These are phyloP conservation scores for Apodemus agrarius DNA, from an alignment of 2,797 vertebrate genomes.

Conservation along the genomic window DNA sequence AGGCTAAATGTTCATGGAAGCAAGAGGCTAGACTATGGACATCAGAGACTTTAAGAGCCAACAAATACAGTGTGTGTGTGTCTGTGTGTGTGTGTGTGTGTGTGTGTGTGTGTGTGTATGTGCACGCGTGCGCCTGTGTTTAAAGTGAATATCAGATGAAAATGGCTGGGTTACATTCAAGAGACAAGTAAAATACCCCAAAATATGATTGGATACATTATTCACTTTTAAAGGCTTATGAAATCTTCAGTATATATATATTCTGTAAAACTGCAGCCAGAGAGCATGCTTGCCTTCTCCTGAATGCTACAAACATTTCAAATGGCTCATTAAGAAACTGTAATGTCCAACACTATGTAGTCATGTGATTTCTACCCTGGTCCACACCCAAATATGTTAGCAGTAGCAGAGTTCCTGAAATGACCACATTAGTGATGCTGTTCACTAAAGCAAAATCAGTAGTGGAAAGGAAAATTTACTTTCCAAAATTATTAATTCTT, in stretches of 20 bases:
- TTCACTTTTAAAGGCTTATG: not conserved
- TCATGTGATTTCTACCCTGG: not conserved
- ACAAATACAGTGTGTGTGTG: not conserved
- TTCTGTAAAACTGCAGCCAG: not conserved
- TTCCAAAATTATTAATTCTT: not conserved
- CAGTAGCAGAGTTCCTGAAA: not conserved
- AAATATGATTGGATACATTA: not conserved
- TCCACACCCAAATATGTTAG: not conserved
- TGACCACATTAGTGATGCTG: not conserved
- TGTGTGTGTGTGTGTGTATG: too few species aligned
- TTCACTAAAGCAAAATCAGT: not conserved
- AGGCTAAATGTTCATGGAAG: not conserved
- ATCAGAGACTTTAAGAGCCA: not conserved
- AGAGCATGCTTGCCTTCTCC: not conserved
- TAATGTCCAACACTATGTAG: not conserved
- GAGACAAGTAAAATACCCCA: not conserved
- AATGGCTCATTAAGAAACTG: conserved; percentile 1
- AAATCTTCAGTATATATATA: not conserved
- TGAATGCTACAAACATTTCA: not conserved
- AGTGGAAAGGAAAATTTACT: not conserved
- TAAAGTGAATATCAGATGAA: not conserved
- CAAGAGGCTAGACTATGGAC: not conserved
- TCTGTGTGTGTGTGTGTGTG: too few species aligned
- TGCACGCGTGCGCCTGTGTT: too few species aligned
- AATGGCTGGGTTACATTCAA: not conserved